Base-by-base conservation (phyloP, 2,113 vertebrate species). In the Hippoglossus stenolepis region DNA sequence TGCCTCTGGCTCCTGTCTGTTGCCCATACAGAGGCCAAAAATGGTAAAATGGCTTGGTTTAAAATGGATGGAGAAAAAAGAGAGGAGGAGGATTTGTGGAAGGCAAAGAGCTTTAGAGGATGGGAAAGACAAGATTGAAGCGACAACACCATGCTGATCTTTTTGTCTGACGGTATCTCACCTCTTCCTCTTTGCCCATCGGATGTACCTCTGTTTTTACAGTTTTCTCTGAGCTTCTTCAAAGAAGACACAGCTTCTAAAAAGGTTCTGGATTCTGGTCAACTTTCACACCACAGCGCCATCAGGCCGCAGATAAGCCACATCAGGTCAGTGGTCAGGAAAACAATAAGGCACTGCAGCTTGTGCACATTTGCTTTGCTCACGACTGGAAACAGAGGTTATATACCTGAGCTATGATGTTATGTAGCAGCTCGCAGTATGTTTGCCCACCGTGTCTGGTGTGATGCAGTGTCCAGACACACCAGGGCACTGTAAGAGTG, bases 321-420 rank as follows among this genome's bases (percentile, higher is more conserved):
- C 8, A 35, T 56, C n/a, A 65, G 28, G 17, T 38, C 10, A 49
- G 2, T 45, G 43, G 11, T 13, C 12, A 45, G 13, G 4, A 28
- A 65, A 35, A 53, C 18, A 77, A 23, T 12, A 11, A 26, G 5
- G 28, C 28, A 28, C 28, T 28, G 28, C 4, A 28, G 28, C 26
- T 64, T 47, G 28, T 4, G 28, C 28, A 38, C 31, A 0, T n/a
- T 31, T 35, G 10, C 23, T 10, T 45, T 49, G 31, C 68, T 58
- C 18, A 7, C 71, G 23, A 40, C 23, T 56, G 38, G 7, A 21
- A 63, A 26, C 57, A 43, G 23, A 12, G 17, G 23, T 53, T 35
- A 5, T 24, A 11, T 18, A 82, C 62, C 62, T 26, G 49, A 75
- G 74, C 70, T 81, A 61, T 66, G 65, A 74, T 77, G 61, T 59